Evolutionary conservation across 2,113 vertebrate genomes (phyloP), one percentile per base, ranked within the genome.

Genomic region (Nothocercus julius): DNA sequence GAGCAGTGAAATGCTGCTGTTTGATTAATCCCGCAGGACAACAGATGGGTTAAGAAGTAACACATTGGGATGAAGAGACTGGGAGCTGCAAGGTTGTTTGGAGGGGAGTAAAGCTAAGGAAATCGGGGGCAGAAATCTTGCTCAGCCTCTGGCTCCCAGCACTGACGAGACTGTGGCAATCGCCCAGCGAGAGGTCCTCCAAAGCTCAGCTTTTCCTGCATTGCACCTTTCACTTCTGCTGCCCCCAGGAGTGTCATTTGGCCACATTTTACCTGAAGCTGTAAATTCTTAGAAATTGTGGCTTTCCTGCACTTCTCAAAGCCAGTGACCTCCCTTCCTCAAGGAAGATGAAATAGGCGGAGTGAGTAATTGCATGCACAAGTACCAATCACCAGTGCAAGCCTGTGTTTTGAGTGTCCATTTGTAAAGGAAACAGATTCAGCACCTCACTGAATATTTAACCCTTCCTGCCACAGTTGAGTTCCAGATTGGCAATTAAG

Each of bases 281-380:
- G 2, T 11, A 25, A 80, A 69, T 58, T 88, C 7, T 38, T 80
- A 61, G 72, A 42, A 64, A 66, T 0, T 12, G 14, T 5, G 16
- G 2, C 7, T 32, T 70, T 54, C 28, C 58, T 76, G 30, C 9
- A 49, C 15, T 13, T 54, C 32, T 54, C 32, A 36, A 58, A 84
- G 67, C 22, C 45, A 49, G 25, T 11, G 49, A 54, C 11, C 9
- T 77, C 9, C 58, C 27, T 40, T 59, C 28, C 13, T 82, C 21
- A 10, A 49, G 49, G 49, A 49, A 49, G 49, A 11, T 34, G 79
- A 70, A 79, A n/a, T 0, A 61, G 24, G 15, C 10, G 34, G 61
- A 56, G 21, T 3, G 9, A 66, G 25, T 0, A 0, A 36, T 34
- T 0, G 0, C 11, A 30, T 80, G 18, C 75, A 58, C 7, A 2